These are phyloP conservation scores for Ptychochromis oligacanthus DNA, from an alignment of 2,113 vertebrate genomes.

Conservation along the genomic window DNA sequence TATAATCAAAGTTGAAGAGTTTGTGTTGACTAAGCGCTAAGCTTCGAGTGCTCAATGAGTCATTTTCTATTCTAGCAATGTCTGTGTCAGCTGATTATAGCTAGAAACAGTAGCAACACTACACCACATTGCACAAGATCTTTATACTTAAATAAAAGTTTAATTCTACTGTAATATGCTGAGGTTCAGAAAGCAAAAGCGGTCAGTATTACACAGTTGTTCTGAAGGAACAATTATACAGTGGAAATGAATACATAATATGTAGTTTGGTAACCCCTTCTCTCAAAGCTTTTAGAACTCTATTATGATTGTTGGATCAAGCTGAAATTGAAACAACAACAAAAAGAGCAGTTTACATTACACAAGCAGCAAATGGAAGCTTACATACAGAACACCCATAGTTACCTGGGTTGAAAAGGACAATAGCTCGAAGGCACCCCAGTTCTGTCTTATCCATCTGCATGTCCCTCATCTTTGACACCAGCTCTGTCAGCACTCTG, in stretches of 20 bases:
- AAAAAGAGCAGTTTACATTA: neutral
- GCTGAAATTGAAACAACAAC: neutral
- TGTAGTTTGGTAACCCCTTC: neutral
- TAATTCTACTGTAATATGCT: neutral
- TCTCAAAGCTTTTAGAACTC: neutral
- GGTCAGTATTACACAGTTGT: neutral
- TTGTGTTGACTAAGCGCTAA: slow-evolving; percentile 5
- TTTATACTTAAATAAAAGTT: neutral
- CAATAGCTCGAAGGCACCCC: slow-evolving; percentile 96
- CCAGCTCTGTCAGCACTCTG: slow-evolving; percentile 97
- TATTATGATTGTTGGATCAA: no score
- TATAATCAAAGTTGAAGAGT: slow-evolving; percentile 2
- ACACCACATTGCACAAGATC: neutral
- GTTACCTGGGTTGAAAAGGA: slow-evolving; percentile 96
- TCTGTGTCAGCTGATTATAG: neutral
- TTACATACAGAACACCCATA: neutral
- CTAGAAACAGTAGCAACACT: neutral
- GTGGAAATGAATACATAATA: neutral
- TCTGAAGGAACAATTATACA: neutral
- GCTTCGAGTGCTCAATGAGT: neutral
- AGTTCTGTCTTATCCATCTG: slow-evolving; percentile 99
- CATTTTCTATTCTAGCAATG: neutral
- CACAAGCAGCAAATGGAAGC: neutral
- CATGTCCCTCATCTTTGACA: slow-evolving; percentile 99
- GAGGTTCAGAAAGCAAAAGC: neutral